These are phyloP conservation scores for Lerema accius DNA, from an alignment of 1,140 invertebrate species.

Conservation along the genomic window DNA sequence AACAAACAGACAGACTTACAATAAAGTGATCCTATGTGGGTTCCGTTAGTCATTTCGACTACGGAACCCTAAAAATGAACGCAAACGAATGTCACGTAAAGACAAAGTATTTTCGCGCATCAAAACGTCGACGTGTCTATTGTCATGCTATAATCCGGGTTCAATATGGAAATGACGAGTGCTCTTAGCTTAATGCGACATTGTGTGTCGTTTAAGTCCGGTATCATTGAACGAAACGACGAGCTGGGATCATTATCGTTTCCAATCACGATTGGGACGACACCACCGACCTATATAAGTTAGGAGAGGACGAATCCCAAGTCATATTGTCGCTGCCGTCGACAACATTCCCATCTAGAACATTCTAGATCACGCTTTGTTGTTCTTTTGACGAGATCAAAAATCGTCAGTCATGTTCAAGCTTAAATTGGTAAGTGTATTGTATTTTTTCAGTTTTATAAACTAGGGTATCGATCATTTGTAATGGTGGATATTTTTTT, in stretches of 20 bases:
- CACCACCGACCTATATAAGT: slow-evolving; percentile 62
- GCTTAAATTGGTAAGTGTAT: slow-evolving; percentile 65
- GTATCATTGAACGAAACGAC: slow-evolving; percentile 63
- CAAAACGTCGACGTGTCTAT: slow-evolving; percentile 44
- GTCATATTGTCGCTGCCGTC: slow-evolving; percentile 45
- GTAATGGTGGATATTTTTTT: no score
- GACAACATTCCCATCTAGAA: slow-evolving; percentile 62
- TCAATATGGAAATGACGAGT: slow-evolving; percentile 69
- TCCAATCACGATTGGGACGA: slow-evolving; percentile 66
- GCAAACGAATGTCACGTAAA: no score
- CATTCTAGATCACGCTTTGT: slow-evolving; percentile 53
- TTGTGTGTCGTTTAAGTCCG: slow-evolving; percentile 66
- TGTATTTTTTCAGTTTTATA: slow-evolving; percentile 31
- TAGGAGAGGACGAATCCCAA: slow-evolving; percentile 33
- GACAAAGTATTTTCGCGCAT: slow-evolving; percentile 16
- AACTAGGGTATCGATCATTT: no score
- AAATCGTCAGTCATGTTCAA: slow-evolving; percentile 52
- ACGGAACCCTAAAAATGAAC: no score
- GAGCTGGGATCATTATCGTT: slow-evolving; percentile 59
- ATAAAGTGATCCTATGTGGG: no score
- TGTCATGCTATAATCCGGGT: slow-evolving; percentile 61
- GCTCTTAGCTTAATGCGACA: slow-evolving; percentile 74
- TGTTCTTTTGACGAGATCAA: slow-evolving; percentile 27
- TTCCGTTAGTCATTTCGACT: no score
- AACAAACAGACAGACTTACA: no score